Percentiles rank a stretch among this genome's conserved stretches.
These are phyloP conservation scores for Entomobrya proxima DNA, from an alignment of 2,888 invertebrate genomes.

Conservation along the genomic window DNA sequence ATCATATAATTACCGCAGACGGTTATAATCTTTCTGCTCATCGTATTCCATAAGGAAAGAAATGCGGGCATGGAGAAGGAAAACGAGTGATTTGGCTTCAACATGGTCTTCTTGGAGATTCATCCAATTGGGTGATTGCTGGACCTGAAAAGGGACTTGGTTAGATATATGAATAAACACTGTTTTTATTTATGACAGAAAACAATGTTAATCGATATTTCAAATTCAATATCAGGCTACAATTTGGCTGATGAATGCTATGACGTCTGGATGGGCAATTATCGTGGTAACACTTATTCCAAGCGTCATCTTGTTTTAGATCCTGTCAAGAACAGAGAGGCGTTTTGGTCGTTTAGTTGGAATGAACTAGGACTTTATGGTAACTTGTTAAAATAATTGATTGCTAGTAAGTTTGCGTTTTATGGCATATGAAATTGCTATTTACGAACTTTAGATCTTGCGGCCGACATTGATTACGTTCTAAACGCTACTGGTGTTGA, in stretches of 20 bases:
- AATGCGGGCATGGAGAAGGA: constrained; percentile 22
- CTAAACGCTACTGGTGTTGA: constrained; percentile 80
- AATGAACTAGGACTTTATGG: too few relatives aligned
- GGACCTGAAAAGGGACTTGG: background rate
- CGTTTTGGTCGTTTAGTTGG: constrained; percentile 70
- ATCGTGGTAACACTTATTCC: constrained; percentile 71
- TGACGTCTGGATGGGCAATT: constrained; percentile 74
- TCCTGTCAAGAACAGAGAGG: constrained; percentile 53
- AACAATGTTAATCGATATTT: background rate
- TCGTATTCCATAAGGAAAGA: background rate
- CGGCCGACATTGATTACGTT: constrained; percentile 89
- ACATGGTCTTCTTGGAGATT: background rate
- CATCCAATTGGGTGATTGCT: background rate
- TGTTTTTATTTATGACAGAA: background rate
- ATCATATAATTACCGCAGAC: background rate
- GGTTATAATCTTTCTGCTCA: background rate
- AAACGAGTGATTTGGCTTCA: constrained; percentile 76
- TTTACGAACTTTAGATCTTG: constrained; percentile 84
- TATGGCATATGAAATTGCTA: too few relatives aligned
- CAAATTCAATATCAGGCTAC: constrained; percentile 58
- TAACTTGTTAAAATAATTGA: background rate
- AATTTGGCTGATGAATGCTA: constrained; percentile 71
- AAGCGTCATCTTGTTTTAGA: constrained; percentile 65
- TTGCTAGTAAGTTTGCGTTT: too few relatives aligned
- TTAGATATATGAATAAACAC: background rate